Conservation (phyloP, 2,888 invertebrate genomes). For the Spialia ferax region DNA sequence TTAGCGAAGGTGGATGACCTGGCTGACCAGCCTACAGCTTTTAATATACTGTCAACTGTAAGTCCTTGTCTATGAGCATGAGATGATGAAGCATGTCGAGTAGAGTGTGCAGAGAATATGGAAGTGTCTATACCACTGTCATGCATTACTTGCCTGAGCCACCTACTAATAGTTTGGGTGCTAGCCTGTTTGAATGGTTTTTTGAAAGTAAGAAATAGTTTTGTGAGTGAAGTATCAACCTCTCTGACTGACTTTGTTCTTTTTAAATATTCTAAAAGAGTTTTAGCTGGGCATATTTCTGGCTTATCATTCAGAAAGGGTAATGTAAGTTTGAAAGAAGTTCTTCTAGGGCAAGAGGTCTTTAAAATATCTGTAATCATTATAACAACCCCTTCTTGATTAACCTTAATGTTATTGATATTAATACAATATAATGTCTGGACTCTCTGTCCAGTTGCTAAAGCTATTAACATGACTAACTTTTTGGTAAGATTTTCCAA, state of each 20-base stretch:
- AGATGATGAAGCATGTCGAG: neutral
- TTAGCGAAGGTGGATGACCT: neutral
- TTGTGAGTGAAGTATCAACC: neutral
- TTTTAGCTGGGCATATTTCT: neutral
- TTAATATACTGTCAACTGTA: neutral
- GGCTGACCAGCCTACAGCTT: neutral
- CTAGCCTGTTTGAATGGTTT: neutral
- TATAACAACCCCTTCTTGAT: neutral
- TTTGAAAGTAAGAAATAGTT: neutral
- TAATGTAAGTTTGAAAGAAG: neutral
- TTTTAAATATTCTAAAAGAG: neutral
- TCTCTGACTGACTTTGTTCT: neutral
- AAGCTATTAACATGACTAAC: neutral
- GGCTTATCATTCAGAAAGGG: neutral
- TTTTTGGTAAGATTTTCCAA: neutral
- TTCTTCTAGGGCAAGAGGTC: neutral
- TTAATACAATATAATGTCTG: neutral
- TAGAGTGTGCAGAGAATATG: conserved; percentile 3
- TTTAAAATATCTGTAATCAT: conserved; percentile 6
- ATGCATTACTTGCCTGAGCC: conserved; percentile 1
- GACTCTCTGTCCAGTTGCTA: conserved; percentile 3
- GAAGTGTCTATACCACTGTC: conserved; percentile 3
- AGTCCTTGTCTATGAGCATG: neutral
- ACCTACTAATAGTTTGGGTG: conserved; percentile 1
- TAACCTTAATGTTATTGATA: neutral